Conservation (phyloP, 2,888 invertebrate genomes). For the Lasioglossum zephyrum region DNA sequence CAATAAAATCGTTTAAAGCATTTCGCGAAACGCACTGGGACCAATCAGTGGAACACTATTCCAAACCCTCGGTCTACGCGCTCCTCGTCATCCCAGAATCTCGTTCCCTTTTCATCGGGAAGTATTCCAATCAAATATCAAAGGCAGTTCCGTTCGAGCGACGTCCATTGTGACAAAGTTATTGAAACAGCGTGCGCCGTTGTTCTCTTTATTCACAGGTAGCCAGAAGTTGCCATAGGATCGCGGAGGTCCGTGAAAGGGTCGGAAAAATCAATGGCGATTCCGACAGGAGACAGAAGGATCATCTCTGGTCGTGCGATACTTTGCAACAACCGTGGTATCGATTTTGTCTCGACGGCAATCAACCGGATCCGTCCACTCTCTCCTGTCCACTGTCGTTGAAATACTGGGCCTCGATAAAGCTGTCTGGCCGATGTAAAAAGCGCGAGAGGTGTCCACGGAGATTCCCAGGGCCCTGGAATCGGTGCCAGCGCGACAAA, state of each 20-base stretch:
- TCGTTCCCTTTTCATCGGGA: background rate
- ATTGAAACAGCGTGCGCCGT: background rate
- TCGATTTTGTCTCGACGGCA: conserved; percentile 32
- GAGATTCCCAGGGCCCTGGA: conserved; percentile 31
- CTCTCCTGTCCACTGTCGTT: conserved; percentile 32
- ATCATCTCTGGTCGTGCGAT: background rate
- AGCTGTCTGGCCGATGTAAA: conserved; percentile 33
- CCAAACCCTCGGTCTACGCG: background rate
- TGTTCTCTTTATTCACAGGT: background rate
- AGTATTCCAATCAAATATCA: background rate
- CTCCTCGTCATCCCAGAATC: background rate
- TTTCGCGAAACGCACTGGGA: background rate
- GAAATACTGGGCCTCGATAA: conserved; percentile 52
- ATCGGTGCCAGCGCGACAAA: conserved; percentile 68
- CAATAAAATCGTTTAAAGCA: background rate
- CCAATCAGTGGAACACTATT: background rate
- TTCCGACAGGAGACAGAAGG: background rate
- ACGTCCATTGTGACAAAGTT: background rate
- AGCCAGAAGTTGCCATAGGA: background rate
- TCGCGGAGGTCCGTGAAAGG: background rate
- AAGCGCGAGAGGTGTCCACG: conserved; percentile 26
- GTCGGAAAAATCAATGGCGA: background rate
- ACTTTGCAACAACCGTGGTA: background rate
- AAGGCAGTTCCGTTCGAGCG: background rate
- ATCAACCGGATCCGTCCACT: conserved; percentile 8